phyloP scores from a whole-genome alignment of 2,888 invertebrate genomes.

The Platerodrilus igneus region DNA sequence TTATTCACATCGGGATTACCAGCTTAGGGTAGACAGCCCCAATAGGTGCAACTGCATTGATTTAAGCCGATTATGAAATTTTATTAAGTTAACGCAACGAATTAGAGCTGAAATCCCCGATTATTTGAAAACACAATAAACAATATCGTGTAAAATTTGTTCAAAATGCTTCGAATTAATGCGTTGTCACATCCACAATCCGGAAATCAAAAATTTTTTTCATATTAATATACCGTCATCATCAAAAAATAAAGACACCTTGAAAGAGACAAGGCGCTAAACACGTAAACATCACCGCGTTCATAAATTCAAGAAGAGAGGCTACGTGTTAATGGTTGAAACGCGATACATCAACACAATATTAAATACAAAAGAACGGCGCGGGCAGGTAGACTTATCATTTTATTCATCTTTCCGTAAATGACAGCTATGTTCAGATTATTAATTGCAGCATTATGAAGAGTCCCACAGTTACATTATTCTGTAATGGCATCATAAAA shows the following conservation, averaged over 20 bases:
- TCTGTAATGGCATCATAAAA: slow-evolving; percentile 33
- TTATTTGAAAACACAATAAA: slow-evolving; percentile 10
- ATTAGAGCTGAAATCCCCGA: slow-evolving; percentile 15
- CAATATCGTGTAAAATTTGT: slow-evolving; percentile 8
- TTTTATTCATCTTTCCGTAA: slow-evolving; percentile 34
- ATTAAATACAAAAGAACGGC: slow-evolving; percentile 20
- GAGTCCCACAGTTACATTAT: slow-evolving; percentile 33
- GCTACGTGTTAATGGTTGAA: slow-evolving; percentile 20
- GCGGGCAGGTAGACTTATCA: slow-evolving; percentile 25
- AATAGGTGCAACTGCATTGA: slow-evolving; percentile 25
- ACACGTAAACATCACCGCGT: slow-evolving; percentile 16
- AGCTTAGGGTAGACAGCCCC: slow-evolving; percentile 28
- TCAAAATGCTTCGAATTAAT: background rate
- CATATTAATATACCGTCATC: too few species aligned
- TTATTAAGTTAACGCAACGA: slow-evolving; percentile 21
- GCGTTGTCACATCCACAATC: background rate
- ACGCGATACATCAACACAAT: slow-evolving; percentile 21
- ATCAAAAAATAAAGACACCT: slow-evolving; percentile 6
- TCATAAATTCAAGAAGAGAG: slow-evolving; percentile 20
- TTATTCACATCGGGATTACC: slow-evolving; percentile 35
- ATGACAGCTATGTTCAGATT: slow-evolving; percentile 33
- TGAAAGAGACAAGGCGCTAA: slow-evolving; percentile 5
- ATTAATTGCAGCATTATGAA: slow-evolving; percentile 35
- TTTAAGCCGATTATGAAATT: slow-evolving; percentile 26
- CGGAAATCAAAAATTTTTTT: too few species aligned